These are phyloP conservation scores for Drosophila tanythrix DNA, from an alignment of 2,888 invertebrate genomes.

Conservation along the genomic window DNA sequence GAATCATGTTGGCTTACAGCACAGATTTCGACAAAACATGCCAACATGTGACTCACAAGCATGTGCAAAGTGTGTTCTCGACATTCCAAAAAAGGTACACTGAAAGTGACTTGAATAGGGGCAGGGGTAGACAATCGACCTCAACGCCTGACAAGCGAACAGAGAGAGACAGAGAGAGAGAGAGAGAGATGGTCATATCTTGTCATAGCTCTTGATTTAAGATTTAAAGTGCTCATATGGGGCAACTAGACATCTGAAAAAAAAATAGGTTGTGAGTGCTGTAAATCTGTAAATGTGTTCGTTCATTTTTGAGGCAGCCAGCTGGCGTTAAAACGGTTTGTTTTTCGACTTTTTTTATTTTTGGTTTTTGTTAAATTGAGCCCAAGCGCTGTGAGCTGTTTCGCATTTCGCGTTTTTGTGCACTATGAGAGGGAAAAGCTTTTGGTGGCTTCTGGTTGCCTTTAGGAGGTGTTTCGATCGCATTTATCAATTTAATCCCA, in stretches of 20 bases:
- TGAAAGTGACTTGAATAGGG: constrained; percentile 2
- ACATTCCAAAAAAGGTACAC: constrained; percentile 17
- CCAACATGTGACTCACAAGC: constrained; percentile 53
- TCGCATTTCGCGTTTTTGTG: constrained; percentile 52
- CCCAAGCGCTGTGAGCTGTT: constrained; percentile 41
- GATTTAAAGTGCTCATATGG: constrained; percentile 28
- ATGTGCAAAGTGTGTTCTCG: constrained; percentile 20
- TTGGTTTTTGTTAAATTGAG: constrained; percentile 23
- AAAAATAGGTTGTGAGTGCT: not conserved
- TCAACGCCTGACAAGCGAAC: constrained; percentile 36
- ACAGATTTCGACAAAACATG: constrained; percentile 43
- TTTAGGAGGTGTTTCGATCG: constrained; percentile 19
- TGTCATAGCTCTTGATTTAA: constrained; percentile 36
- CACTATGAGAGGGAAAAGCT: constrained; percentile 24
- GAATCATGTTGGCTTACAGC: constrained; percentile 51
- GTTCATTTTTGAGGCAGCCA: constrained; percentile 12
- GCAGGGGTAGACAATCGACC: constrained; percentile 3
- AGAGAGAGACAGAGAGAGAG: not conserved
- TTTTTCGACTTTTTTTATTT: constrained; percentile 42
- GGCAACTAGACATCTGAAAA: not conserved
- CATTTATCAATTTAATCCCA: constrained; percentile 36
- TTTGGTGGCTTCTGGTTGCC: constrained; percentile 5
- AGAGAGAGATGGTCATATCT: constrained; percentile 20
- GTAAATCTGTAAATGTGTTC: constrained; percentile 3
- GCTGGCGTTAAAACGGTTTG: constrained; percentile 46